phyloP scores from a whole-genome alignment of 2,888 invertebrate species.

The Dusona sp. region DNA sequence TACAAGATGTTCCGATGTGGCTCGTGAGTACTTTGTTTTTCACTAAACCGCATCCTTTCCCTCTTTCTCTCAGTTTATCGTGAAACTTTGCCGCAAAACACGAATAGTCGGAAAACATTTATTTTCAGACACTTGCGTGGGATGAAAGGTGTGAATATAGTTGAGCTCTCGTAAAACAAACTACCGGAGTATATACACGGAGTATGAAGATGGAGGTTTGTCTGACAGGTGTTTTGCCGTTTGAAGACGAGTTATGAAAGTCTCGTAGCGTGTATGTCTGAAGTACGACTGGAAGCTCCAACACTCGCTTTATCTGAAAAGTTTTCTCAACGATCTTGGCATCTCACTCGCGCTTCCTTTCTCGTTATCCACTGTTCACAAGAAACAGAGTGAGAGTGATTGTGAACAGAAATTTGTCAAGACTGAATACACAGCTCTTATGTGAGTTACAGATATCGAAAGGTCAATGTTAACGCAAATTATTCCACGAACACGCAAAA shows the following conservation, averaged over 20 bases:
- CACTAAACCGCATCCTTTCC: slow-evolving; percentile 28
- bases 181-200: slow-evolving; percentile 8
- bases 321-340: slow-evolving; percentile 45
- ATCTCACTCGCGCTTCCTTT: not conserved
- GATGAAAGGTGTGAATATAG: slow-evolving; percentile 24
- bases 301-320: slow-evolving; percentile 25
- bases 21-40: slow-evolving; percentile 32
- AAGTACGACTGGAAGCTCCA: slow-evolving; percentile 23
- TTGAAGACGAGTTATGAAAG: slow-evolving; percentile 62
- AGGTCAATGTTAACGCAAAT: slow-evolving; percentile 36
- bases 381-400: not conserved
- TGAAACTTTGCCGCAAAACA: slow-evolving; percentile 45
- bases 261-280: slow-evolving; percentile 27
- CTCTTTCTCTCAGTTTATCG: not conserved
- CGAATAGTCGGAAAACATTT: slow-evolving; percentile 60
- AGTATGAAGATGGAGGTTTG: slow-evolving; percentile 9
- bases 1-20: slow-evolving; percentile 50
- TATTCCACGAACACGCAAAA: not conserved
- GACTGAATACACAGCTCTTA: not conserved
- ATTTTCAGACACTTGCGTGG: slow-evolving; percentile 50
- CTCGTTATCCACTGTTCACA: slow-evolving; percentile 1
- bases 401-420: not conserved
- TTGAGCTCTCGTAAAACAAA: slow-evolving; percentile 54
- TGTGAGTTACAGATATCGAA: slow-evolving; percentile 36
- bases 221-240: slow-evolving; percentile 67